Percentiles rank a stretch among this genome's conserved stretches.
Conservation (phyloP, 2,797 vertebrate species). For the Rallus crepitans region DNA sequence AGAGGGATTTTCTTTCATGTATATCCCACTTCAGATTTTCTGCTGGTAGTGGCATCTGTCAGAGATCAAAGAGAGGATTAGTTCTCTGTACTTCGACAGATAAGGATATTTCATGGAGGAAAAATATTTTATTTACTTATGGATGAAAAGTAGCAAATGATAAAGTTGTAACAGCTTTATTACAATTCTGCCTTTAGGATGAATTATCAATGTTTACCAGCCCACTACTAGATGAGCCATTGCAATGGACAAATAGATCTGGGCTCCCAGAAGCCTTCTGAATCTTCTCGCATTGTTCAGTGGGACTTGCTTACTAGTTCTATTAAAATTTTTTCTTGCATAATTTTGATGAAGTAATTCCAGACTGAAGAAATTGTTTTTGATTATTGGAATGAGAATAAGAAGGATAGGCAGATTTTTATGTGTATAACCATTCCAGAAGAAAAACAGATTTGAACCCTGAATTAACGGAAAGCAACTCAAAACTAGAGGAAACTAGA, state of each 20-base stretch:
- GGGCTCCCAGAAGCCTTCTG: neutral
- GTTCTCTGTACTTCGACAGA: conserved; percentile 20
- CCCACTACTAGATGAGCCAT: neutral
- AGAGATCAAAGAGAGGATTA: conserved; percentile 58
- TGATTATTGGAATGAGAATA: neutral
- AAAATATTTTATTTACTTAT: conserved; percentile 31
- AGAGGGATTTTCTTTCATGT: conserved; percentile 27
- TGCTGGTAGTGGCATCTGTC: conserved; percentile 17
- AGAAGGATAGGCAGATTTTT: neutral
- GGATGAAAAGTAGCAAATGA: neutral
- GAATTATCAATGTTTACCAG: neutral
- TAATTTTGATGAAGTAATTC: neutral
- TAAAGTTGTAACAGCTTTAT: conserved; percentile 9
- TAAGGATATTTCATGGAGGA: conserved; percentile 17
- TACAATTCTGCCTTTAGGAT: neutral
- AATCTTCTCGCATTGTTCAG: neutral
- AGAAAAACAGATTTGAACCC: neutral
- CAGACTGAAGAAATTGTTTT: neutral
- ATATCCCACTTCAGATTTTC: conserved; percentile 17
- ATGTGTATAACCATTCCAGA: neutral
- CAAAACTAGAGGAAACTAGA: neutral
- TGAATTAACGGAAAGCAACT: neutral
- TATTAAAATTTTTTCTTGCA: neutral
- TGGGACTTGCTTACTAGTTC: neutral
- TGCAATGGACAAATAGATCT: neutral